Base-by-base conservation (phyloP, 2,888 invertebrate genomes). In the Stenichneumon culpator region DNA sequence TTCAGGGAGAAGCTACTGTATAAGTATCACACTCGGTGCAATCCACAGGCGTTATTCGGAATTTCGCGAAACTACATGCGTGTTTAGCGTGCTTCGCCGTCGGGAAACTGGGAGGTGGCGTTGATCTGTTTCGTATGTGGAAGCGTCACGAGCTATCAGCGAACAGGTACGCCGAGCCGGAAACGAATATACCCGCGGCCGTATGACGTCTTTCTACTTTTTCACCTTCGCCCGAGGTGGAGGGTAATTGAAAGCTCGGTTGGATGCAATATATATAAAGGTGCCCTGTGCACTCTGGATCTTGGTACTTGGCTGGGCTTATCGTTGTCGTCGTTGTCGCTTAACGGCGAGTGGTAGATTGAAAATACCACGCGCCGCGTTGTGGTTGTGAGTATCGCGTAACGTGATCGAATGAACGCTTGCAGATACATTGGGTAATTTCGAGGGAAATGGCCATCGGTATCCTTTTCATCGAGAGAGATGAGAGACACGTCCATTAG, bases 351-450 rank as follows among this genome's bases (percentile, higher is more conserved):
- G 70, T 60, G 69, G 28, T 50, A 60, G 47, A 60, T 69, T 44
- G 28, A 60, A 80, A 80, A 73, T 80, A 65, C 80, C 72, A 39
- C n/a, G 32, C 50, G 70, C 72, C 79, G 70, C n/a, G 25, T 57
- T 39, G 67, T 47, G 57, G 16, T 57, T 39, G 25, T 22, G 44
- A n/a, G 22, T 44, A 22, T 25, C 7, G 25, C 39, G 44, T 44
- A 73, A 16, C 39, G 5, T 14, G 28, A 36, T 32, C n/a, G 9
- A n/a, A 32, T 63, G 28, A 28, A 28, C 16, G 32, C 16, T n/a
- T 4, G 63, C 36, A n/a, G n/a, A 28, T 36, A 63, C 16, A 47
- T 47, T 16, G 44, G 44, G 44, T 47, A 16, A 47, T 47, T 47
- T 4, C 44, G 44, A 47, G 4, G 44, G 44, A 47, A 14, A 47